These are phyloP conservation scores for Odocoileus hemionus DNA, from an alignment of 2,113 vertebrate genomes.

Conservation along the genomic window DNA sequence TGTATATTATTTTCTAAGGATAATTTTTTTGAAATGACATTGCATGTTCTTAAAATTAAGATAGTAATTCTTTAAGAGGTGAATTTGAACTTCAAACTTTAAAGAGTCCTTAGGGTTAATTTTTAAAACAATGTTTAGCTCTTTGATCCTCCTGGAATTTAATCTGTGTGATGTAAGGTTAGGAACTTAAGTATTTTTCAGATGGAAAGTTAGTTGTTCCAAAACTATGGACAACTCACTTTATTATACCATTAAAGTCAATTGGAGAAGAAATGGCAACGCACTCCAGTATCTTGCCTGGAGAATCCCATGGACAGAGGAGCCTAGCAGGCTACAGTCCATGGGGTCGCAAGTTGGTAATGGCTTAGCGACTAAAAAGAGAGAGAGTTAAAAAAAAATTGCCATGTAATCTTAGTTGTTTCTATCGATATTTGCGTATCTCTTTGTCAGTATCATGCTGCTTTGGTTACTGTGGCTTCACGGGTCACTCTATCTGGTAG, in stretches of 20 bases:
- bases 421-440: background rate
- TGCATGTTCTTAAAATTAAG: background rate
- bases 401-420: background rate
- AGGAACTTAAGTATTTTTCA: background rate
- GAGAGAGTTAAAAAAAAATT: background rate
- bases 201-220: background rate
- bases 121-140: background rate
- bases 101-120: background rate
- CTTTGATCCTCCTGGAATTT: constrained; percentile 27
- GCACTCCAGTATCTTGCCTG: background rate
- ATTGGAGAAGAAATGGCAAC: background rate
- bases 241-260: background rate
- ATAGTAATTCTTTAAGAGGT: background rate
- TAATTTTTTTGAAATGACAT: background rate
- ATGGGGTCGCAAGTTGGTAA: background rate
- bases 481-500: background rate
- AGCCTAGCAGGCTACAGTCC: background rate
- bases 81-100: background rate
- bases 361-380: background rate
- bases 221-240: background rate
- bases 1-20: background rate
- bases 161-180: background rate
- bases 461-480: constrained; percentile 16
- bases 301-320: background rate
- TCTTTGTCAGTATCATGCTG: constrained; percentile 5